phyloP scores from a whole-genome alignment of 2,888 invertebrate genomes.

The Ferrisia virgata region DNA sequence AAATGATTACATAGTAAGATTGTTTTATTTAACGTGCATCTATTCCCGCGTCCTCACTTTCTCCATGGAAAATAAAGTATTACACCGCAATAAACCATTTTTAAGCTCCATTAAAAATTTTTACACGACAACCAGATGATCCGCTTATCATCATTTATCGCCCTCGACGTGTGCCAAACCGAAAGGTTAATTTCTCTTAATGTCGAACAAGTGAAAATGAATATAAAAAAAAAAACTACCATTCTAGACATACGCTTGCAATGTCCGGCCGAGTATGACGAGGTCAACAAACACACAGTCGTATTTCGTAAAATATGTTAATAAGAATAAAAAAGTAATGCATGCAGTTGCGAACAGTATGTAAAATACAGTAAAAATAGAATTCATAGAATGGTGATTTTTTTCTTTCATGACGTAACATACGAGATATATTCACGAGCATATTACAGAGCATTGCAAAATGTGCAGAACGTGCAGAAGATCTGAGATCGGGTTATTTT shows the following conservation, averaged over 20 bases:
- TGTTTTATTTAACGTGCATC: neutral
- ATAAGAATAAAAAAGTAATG: neutral
- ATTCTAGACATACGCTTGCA: neutral
- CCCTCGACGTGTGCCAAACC: neutral
- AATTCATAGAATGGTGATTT: conserved; percentile 6
- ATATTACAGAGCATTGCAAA: neutral
- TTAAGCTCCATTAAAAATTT: neutral
- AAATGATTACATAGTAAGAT: no score
- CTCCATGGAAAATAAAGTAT: neutral
- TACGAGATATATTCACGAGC: neutral
- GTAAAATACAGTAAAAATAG: neutral
- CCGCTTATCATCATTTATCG: neutral
- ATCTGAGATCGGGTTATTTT: conserved; percentile 24
- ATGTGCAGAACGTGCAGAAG: conserved; percentile 14
- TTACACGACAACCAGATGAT: neutral
- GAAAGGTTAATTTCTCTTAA: neutral
- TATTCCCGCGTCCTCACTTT: neutral
- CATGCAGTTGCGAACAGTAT: neutral
- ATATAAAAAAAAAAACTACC: neutral
- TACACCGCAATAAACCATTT: neutral
- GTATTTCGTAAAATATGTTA: neutral
- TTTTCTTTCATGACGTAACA: neutral
- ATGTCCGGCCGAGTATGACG: neutral
- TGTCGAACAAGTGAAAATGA: neutral
- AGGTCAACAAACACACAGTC: conserved; percentile 5